phyloP scores from a whole-genome alignment of 2,888 invertebrate species.

The Sussaba pulchella region DNA sequence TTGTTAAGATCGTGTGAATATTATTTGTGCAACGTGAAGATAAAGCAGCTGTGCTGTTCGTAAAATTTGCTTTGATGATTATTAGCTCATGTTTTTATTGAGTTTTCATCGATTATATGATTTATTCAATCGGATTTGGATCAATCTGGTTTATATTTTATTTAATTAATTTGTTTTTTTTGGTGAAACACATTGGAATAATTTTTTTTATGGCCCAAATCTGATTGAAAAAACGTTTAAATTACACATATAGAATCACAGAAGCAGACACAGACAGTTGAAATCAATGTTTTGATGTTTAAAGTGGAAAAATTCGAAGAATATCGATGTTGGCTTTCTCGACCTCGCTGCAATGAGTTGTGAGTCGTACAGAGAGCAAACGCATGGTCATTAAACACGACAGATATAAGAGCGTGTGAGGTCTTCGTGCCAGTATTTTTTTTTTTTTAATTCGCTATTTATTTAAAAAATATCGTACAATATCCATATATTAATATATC shows the following conservation, averaged over 20 bases:
- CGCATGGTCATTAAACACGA: constrained; percentile 8
- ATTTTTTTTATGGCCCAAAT: neutral
- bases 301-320: constrained; percentile 12
- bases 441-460: constrained; percentile 15
- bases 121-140: constrained; percentile 13
- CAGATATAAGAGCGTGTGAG: constrained; percentile 49
- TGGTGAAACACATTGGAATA: neutral
- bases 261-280: constrained; percentile 28
- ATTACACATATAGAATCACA: constrained; percentile 26
- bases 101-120: neutral
- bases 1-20: constrained; percentile 34
- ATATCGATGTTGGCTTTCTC: constrained; percentile 22
- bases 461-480: too few relatives aligned
- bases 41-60: constrained; percentile 72
- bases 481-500: neutral
- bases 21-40: constrained; percentile 71
- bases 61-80: constrained; percentile 6
- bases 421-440: constrained; percentile 27
- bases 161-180: neutral
- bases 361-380: neutral
- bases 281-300: constrained; percentile 17
- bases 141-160: neutral
- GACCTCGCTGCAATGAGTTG: constrained; percentile 28
- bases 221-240: constrained; percentile 11
- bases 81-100: neutral